Evolutionary conservation across 2,113 vertebrate genomes (phyloP).

Genomic region (Perca schrenkii): DNA sequence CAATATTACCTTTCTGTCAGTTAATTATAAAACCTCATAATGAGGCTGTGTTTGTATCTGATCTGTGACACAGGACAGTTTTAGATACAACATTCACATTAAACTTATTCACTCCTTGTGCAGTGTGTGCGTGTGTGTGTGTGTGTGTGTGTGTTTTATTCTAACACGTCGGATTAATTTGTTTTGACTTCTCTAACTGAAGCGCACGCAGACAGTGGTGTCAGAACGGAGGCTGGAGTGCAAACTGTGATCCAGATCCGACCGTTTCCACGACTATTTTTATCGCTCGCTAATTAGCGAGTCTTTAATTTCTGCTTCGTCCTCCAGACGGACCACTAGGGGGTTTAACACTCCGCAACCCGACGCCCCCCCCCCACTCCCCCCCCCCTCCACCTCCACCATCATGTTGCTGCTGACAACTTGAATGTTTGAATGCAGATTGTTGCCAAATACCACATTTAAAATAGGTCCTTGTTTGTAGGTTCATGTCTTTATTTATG

Average conservation of each 20-base stretch:
- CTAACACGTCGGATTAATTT: conserved; percentile 1
- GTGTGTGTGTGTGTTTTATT: not conserved
- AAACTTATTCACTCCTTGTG: not conserved
- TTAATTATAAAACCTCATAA: not conserved
- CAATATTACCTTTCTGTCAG: not conserved
- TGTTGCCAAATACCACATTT: no score
- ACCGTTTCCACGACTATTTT: conserved; percentile 75
- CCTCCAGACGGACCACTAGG: conserved; percentile 75
- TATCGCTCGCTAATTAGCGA: conserved; percentile 77
- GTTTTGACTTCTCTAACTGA: conserved; percentile 22
- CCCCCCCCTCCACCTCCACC: not conserved
- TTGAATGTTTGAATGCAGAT: not conserved
- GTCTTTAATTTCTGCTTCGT: conserved; percentile 73
- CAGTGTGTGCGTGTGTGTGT: not conserved
- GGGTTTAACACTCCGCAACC: conserved; percentile 68
- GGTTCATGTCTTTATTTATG: no score
- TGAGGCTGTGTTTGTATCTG: not conserved
- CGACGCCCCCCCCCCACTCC: not conserved
- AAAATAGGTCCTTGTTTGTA: no score
- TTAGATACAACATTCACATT: not conserved
- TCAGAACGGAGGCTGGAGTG: conserved; percentile 18
- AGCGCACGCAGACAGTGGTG: not conserved
- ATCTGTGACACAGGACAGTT: not conserved
- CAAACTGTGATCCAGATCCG: conserved; percentile 70
- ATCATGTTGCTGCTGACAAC: not conserved